Percentiles rank a stretch among this genome's conserved stretches.
Conservation (phyloP, 2,113 vertebrate species). For the Muntiacus muntjak region DNA sequence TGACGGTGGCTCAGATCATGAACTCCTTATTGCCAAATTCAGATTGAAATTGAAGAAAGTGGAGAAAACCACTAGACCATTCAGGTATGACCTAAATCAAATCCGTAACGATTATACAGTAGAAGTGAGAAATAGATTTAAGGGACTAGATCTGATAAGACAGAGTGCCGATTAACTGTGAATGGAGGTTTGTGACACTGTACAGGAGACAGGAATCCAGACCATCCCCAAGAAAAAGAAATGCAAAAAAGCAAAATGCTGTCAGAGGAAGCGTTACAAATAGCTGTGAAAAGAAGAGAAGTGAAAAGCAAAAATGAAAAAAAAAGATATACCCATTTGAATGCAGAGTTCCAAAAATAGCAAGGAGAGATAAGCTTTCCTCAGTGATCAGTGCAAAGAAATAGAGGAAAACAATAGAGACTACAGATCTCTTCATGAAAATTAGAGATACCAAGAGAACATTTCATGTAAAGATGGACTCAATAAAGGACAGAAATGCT, state of each 20-base stretch:
- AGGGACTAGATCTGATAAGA: neutral
- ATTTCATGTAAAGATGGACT: neutral
- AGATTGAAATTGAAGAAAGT: neutral
- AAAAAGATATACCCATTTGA: neutral
- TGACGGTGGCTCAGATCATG: neutral
- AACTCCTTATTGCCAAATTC: neutral
- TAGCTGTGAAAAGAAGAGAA: neutral
- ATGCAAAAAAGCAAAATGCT: neutral
- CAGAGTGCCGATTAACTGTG: neutral
- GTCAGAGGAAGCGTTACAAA: neutral
- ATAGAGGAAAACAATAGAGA: neutral
- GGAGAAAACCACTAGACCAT: neutral
- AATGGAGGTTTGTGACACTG: neutral
- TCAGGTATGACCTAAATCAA: neutral
- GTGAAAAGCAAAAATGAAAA: neutral
- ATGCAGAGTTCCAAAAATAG: neutral
- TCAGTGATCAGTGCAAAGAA: neutral
- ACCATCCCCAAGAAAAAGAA: neutral
- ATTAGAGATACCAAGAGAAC: neutral
- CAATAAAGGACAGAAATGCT: neutral
- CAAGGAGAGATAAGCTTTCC: neutral
- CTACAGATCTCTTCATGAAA: neutral
- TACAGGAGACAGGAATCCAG: neutral
- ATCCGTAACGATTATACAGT: neutral
- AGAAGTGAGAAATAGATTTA: neutral